Base-by-base conservation (phyloP, 37 sponge, comb jelly and placozoan species). In the Spongia lamella region DNA sequence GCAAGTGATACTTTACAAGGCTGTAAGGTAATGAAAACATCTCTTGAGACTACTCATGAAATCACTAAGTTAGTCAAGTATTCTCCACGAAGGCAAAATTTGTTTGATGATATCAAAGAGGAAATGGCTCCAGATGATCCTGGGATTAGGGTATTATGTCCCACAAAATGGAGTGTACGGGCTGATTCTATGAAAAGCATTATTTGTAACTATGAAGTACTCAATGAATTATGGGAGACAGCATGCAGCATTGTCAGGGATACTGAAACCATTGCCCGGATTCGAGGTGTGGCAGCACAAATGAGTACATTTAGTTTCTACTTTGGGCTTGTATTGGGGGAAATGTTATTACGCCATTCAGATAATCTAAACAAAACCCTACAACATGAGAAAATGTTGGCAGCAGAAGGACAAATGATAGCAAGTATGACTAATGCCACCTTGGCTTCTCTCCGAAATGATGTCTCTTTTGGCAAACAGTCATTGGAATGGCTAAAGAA, bases 181-280 rank as follows among this genome's bases (percentile, higher is more conserved):
- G 63, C 76, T 30, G 76, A 75, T 39, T 75, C 76, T 39, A 31
- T 75, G 62, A 38, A 37, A 31, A 70, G 71, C 29, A 70, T 70
- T 30, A 13, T 70, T 43, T 30, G 35, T 17, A 75, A 75, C 38
- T 75, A 75, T 33, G 29, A 43, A 24, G 63, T 61, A 47, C 63
- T 75, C 2, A 34, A 61, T 61, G 63, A 75, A 63, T 50, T 75
- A 63, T 58, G 76, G 76, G 63, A 75, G 16, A 33, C 7, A 3
- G 76, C 76, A 61, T 36, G 61, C 49, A 61, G 47, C 20, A 13
- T 59, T 75, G 76, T 75, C 40, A 30, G 63, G 62, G 76, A 75
- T 59, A 75, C 76, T n/a, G 76, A 75, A 63, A 75, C 30, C 16
- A 75, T 59, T 61, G 76, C 63, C 25, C 62, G 76, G 51, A 75